Conservation (phyloP, 1,140 invertebrate species). For the Macrobrachium rosenbergii region DNA sequence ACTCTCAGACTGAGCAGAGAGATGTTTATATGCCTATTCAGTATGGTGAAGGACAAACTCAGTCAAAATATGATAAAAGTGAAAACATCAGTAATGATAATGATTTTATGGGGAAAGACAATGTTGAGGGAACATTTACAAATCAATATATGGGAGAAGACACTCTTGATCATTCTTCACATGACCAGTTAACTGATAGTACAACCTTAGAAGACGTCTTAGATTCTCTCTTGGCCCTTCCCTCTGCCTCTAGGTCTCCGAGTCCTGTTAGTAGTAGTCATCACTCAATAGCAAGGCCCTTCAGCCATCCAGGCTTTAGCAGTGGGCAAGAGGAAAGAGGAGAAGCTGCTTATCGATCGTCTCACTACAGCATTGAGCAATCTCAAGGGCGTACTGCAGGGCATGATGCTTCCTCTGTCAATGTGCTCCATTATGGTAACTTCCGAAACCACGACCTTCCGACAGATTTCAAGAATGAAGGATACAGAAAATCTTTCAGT, state of each 20-base stretch:
- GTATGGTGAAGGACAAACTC: too few species aligned
- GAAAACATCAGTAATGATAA: constrained; percentile 30
- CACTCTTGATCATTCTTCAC: not conserved
- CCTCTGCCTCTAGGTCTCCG: constrained; percentile 78
- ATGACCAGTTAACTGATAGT: constrained; percentile 36
- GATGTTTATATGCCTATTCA: too few species aligned
- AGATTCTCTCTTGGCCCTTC: constrained; percentile 88
- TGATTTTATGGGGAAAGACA: not conserved
- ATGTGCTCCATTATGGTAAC: constrained; percentile 34
- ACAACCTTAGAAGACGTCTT: constrained; percentile 90
- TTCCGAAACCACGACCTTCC: constrained; percentile 51
- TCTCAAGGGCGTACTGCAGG: not conserved
- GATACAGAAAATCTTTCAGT: constrained; percentile 46
- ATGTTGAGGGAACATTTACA: constrained; percentile 10
- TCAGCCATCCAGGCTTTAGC: constrained; percentile 65
- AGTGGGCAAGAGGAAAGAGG: constrained; percentile 24
- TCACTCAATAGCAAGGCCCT: constrained; percentile 66
- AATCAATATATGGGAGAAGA: not conserved
- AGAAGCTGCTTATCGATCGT: constrained; percentile 17
- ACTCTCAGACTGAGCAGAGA: too few species aligned
- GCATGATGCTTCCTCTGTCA: not conserved
- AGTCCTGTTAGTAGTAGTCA: constrained; percentile 74
- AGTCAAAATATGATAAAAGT: not conserved
- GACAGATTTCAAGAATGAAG: constrained; percentile 35
- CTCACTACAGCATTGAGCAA: constrained; percentile 21